These are phyloP conservation scores for Palythoa heliodiscus DNA, from an alignment of 92 coral and sea anemone species.

Conservation along the genomic window DNA sequence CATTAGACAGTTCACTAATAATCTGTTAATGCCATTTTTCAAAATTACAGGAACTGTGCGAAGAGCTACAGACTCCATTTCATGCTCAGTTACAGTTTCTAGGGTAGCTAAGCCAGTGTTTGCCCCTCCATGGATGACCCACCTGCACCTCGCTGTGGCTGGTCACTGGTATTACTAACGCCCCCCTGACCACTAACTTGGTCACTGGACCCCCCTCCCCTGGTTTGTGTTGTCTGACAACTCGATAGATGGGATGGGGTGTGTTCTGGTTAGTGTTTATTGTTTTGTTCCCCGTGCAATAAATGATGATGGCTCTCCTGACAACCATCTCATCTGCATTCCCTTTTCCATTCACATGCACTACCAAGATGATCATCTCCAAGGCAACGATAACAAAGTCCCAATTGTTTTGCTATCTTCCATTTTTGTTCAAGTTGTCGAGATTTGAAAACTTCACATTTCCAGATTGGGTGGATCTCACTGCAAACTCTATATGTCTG, in stretches of 20 bases:
- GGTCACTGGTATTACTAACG: neutral
- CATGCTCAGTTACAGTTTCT: slow-evolving; percentile 49
- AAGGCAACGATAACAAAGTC: slow-evolving; percentile 62
- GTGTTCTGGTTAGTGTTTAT: neutral
- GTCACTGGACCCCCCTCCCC: slow-evolving; percentile 8
- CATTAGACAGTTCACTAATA: slow-evolving; percentile 52
- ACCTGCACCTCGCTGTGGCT: neutral
- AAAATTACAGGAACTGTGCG: slow-evolving; percentile 64
- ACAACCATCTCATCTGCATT: slow-evolving; percentile 42
- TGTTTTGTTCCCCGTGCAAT: neutral
- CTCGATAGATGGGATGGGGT: slow-evolving; percentile 2
- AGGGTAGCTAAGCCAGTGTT: slow-evolving; percentile 21
- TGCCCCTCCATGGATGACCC: slow-evolving; percentile 25
- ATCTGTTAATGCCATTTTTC: slow-evolving; percentile 53
- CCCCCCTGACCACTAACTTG: neutral
- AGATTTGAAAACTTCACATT: slow-evolving; percentile 50
- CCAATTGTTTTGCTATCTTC: slow-evolving; percentile 56
- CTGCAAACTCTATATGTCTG: slow-evolving; percentile 49
- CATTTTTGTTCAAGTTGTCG: slow-evolving; percentile 52
- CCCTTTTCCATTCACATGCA: slow-evolving; percentile 43
- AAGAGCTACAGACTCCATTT: slow-evolving; percentile 44
- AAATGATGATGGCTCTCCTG: slow-evolving; percentile 41
- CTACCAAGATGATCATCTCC: slow-evolving; percentile 62
- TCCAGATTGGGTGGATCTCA: slow-evolving; percentile 58
- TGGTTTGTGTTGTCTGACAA: slow-evolving; percentile 3